Conservation (phyloP, 2,888 invertebrate genomes). For the Craniophora ligustri region DNA sequence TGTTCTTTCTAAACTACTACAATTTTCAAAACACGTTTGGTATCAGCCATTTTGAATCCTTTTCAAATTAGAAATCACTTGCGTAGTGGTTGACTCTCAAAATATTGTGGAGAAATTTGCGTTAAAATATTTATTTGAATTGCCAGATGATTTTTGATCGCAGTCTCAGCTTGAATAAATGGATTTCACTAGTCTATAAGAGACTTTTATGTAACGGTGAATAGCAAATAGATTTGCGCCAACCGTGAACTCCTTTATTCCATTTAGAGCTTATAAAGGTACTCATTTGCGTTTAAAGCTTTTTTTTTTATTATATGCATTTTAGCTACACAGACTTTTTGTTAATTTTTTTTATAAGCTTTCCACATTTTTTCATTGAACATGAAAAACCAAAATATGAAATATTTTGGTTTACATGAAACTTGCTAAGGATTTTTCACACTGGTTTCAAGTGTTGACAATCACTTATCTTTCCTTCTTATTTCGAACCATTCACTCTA, state of each 20-base stretch:
- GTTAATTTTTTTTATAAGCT: not conserved
- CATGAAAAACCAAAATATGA: too few species aligned
- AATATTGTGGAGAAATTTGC: not conserved
- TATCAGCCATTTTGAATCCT: not conserved
- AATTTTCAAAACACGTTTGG: not conserved
- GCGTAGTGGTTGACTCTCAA: not conserved
- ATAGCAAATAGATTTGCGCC: constrained; percentile 21
- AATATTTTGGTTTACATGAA: too few species aligned
- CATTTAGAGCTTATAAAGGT: constrained; percentile 4
- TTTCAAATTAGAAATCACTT: not conserved
- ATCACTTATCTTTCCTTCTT: too few species aligned
- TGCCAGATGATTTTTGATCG: constrained; percentile 1
- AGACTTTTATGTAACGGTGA: constrained; percentile 2
- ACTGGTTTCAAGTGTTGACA: too few species aligned
- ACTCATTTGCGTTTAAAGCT: constrained; percentile 3
- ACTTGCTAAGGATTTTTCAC: too few species aligned
- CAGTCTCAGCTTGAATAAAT: constrained; percentile 2
- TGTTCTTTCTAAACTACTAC: too few species aligned
- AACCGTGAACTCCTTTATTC: constrained; percentile 7
- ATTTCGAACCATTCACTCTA: too few species aligned
- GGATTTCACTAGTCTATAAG: not conserved
- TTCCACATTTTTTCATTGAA: too few species aligned
- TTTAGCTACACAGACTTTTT: too few species aligned
- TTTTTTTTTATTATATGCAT: too few species aligned
- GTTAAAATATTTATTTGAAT: constrained; percentile 2